These are phyloP conservation scores for Anoura caudifer DNA, from an alignment of 2,113 vertebrate species.

Conservation along the genomic window DNA sequence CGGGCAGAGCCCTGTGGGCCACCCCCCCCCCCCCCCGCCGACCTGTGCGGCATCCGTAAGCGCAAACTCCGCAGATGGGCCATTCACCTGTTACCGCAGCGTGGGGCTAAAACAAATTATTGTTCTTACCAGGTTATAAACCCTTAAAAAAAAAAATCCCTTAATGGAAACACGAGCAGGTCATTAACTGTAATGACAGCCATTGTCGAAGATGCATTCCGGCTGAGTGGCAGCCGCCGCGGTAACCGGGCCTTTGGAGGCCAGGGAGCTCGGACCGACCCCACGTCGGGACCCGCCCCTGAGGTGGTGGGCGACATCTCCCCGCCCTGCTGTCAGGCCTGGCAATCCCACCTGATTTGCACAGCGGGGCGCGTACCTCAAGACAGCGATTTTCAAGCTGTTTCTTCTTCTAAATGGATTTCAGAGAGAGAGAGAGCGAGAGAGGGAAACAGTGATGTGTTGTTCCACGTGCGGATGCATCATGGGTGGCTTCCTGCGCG, in stretches of 20 bases:
- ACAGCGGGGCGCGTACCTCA: conserved; percentile 77
- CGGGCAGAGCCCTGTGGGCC: not conserved
- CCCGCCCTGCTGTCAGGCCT: conserved; percentile 50
- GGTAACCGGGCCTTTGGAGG: not conserved
- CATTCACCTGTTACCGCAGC: not conserved
- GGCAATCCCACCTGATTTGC: conserved; percentile 57
- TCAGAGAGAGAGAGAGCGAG: too few relatives aligned
- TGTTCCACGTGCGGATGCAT: too few relatives aligned
- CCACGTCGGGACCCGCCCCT: not conserved
- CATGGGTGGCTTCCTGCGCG: too few relatives aligned
- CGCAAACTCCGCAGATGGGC: not conserved
- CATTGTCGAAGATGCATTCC: fast-evolving
- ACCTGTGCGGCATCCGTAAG: too few relatives aligned
- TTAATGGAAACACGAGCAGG: conserved; percentile 42
- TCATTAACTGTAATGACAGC: conserved; percentile 40
- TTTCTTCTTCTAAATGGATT: too few relatives aligned
- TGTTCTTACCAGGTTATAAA: conserved; percentile 54
- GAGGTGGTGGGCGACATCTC: conserved; percentile 36
- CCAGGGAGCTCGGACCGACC: not conserved
- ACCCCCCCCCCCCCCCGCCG: too few relatives aligned
- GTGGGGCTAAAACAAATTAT: conserved; percentile 19
- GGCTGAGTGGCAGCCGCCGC: not conserved
- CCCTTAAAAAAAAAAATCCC: not conserved
- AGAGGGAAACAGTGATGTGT: too few relatives aligned
- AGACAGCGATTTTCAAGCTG: not conserved